phyloP scores from a whole-genome alignment of 2,888 invertebrate species.

The Eledona agricola region DNA sequence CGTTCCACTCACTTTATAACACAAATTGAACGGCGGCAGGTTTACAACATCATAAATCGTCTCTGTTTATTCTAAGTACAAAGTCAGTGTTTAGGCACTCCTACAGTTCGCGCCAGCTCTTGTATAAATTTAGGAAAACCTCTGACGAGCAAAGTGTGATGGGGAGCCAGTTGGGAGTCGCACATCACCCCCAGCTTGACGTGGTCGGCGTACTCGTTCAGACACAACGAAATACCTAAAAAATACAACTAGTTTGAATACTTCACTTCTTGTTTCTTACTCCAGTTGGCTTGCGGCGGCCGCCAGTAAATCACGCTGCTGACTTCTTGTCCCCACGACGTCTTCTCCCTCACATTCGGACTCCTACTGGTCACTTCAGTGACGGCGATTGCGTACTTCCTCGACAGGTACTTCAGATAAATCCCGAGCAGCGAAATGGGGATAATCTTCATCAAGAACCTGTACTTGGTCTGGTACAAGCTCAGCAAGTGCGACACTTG shows the following conservation, averaged over 20 bases:
- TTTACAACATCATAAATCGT: too few relatives aligned
- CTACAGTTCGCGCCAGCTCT: constrained; percentile 51
- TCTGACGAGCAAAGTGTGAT: constrained; percentile 67
- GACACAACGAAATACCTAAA: constrained; percentile 76
- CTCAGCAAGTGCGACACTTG: constrained; percentile 66
- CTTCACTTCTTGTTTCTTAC: constrained; percentile 63
- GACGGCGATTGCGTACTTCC: constrained; percentile 73
- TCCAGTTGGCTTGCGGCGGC: constrained; percentile 79
- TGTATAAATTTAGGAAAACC: constrained; percentile 57
- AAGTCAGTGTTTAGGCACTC: background rate
- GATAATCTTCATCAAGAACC: constrained; percentile 70
- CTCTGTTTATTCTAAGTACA: too few relatives aligned
- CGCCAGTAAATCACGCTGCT: constrained; percentile 75
- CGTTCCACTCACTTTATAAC: too few relatives aligned
- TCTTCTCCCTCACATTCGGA: constrained; percentile 63
- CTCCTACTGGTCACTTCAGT: constrained; percentile 67
- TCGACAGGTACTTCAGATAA: constrained; percentile 71
- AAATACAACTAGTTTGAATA: constrained; percentile 37
- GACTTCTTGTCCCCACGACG: constrained; percentile 73
- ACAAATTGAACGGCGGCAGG: too few relatives aligned
- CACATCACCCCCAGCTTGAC: constrained; percentile 76
- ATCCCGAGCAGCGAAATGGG: constrained; percentile 68
- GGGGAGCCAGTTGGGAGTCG: constrained; percentile 74
- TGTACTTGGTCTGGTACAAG: constrained; percentile 65
- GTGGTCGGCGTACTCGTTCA: constrained; percentile 73